Evolutionary conservation across 2,797 vertebrate species (phyloP), one percentile per base, ranked within the genome.

Genomic region (Eremophila alpestris): DNA sequence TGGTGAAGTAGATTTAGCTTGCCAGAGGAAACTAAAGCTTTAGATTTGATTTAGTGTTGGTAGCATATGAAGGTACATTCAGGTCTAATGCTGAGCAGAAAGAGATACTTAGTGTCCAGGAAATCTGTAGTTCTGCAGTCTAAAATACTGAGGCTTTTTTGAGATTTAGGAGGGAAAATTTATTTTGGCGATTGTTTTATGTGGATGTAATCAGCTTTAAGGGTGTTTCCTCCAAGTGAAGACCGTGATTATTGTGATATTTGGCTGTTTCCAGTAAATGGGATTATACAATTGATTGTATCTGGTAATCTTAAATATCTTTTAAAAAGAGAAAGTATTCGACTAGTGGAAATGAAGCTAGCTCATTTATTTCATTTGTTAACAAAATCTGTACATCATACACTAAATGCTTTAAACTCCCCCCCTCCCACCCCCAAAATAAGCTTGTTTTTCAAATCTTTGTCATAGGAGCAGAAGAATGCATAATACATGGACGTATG

Each of bases 401-500:
- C 7, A 11, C 7, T 38, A 90, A 83, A 45, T 54, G 4, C 2
- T 82, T 64, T 54, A 34, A 60, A 40, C 32, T 34, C 3, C 10
- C 1, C 20, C 4, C 7, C 8, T 7, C 4, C 17, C 1, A 6
- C 6, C 3, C 5, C 5, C 29, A 5, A 19, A 70, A 20, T 30
- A 41, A 69, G 3, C 7, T 75, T 83, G 10, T 43, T 79, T 93
- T 82, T 54, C 24, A 48, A 24, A 49, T 43, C 19, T 55, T 52
- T 84, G 23, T 51, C 21, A 45, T 10, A 20, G 59, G 38, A 86
- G 32, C 23, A 67, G 26, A 64, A 77, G 16, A 54, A 13, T 46
- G 3, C 4, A 9, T 29, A 6, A 21, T 75, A 26, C 26, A 55
- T 65, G 20, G 30, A 10, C 24, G 11, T 41, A 34, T 27, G 22